A percentile compares a stretch with the other conserved stretches of the same genome.
Evolutionary conservation across 2,113 vertebrate genomes (phyloP).

Genomic region (Hippocampus mohnikei): DNA sequence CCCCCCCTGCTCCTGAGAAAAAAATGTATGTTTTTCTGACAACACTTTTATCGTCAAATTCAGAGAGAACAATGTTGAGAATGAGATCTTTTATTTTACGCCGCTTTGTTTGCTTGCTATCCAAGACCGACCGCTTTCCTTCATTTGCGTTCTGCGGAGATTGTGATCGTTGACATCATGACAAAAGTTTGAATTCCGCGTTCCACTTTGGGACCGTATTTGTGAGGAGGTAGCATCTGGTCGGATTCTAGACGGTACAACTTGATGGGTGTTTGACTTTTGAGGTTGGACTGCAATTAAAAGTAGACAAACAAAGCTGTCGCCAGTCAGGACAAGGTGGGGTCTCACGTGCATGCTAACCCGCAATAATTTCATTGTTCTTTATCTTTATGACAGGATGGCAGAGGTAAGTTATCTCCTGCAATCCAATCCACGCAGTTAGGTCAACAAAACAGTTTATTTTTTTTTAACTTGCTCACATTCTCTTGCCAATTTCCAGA

Average conservation of each 20-base stretch:
- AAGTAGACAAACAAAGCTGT: neutral
- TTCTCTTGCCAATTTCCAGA: constrained; percentile 21
- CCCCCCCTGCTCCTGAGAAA: too few relatives aligned
- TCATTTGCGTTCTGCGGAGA: too few relatives aligned
- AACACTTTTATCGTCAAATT: too few relatives aligned
- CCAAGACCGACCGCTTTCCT: too few relatives aligned
- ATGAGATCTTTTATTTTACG: too few relatives aligned
- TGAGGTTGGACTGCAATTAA: neutral
- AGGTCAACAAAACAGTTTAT: neutral
- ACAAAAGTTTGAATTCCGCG: neutral
- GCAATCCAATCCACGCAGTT: neutral
- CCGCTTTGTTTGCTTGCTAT: too few relatives aligned
- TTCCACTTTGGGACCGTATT: neutral
- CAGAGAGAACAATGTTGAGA: too few relatives aligned
- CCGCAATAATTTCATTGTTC: neutral
- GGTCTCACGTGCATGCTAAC: neutral
- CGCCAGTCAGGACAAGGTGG: neutral
- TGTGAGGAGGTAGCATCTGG: neutral
- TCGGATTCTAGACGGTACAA: neutral
- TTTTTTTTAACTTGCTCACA: neutral
- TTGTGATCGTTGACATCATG: too few relatives aligned
- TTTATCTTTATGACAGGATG: constrained; percentile 16
- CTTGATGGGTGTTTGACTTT: neutral
- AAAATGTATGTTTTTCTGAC: too few relatives aligned
- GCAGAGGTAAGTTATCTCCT: neutral